These are phyloP conservation scores for Allobates femoralis DNA, from an alignment of 2,797 vertebrate species.

Conservation along the genomic window DNA sequence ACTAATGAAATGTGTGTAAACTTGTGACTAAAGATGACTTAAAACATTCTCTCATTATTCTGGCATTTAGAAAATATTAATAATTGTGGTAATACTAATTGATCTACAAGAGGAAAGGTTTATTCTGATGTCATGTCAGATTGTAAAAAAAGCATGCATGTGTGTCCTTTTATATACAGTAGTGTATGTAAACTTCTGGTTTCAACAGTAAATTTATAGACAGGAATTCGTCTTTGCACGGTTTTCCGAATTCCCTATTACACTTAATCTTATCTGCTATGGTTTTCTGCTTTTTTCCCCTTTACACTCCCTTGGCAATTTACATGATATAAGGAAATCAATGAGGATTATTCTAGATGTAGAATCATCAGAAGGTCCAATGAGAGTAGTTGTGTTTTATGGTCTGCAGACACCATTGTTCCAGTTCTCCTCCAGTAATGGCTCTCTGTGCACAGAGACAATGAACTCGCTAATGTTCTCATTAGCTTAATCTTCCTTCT, in stretches of 20 bases:
- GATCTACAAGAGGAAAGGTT: no score
- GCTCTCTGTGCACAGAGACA: slow-evolving; percentile 24
- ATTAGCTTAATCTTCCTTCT: slow-evolving; percentile 53
- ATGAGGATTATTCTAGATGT: slow-evolving; percentile 33
- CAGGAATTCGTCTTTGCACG: background rate
- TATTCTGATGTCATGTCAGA: no score
- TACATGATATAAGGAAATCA: slow-evolving; percentile 50
- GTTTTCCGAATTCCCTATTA: slow-evolving; percentile 5
- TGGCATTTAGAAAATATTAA: no score
- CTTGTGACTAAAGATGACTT: no score
- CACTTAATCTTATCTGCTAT: slow-evolving; percentile 18
- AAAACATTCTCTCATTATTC: no score
- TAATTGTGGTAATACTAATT: no score
- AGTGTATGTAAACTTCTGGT: no score
- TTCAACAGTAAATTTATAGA: background rate
- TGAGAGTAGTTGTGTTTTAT: slow-evolving; percentile 22
- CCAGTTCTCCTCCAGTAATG: slow-evolving; percentile 23
- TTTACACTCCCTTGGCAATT: slow-evolving; percentile 28
- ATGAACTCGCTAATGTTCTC: slow-evolving; percentile 46
- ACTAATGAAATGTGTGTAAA: no score
- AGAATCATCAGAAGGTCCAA: slow-evolving; percentile 32
- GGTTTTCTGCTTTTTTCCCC: background rate
- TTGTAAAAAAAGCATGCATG: no score
- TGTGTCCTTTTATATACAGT: no score
- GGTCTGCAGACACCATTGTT: slow-evolving; percentile 20